These are phyloP conservation scores for Helicorthomorpha holstii DNA, from an alignment of 1,140 invertebrate species.

Conservation along the genomic window DNA sequence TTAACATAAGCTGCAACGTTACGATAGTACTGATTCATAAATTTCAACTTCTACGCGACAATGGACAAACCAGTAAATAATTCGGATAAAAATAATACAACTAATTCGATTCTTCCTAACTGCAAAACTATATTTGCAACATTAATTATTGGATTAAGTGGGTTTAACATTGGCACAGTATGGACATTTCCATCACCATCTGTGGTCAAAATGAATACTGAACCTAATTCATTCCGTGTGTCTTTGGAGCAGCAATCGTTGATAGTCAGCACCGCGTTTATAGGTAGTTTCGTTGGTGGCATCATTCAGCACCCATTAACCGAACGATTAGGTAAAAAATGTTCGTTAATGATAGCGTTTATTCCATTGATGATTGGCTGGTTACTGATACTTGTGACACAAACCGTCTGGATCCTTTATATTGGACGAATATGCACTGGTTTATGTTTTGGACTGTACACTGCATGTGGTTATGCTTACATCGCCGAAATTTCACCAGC, in stretches of 20 bases:
- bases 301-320: slow-evolving; percentile 52
- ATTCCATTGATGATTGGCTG: slow-evolving; percentile 58
- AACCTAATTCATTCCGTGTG: slow-evolving; percentile 24
- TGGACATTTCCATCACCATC: slow-evolving; percentile 62
- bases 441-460: slow-evolving; percentile 18
- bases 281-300: slow-evolving; percentile 54
- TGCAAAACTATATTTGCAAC: too few species aligned
- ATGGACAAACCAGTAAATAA: too few species aligned
- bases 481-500: slow-evolving; percentile 10
- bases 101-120: too few species aligned
- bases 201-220: slow-evolving; percentile 36
- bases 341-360: slow-evolving; percentile 46
- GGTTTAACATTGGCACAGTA: slow-evolving; percentile 16
- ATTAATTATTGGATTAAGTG: too few species aligned
- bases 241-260: slow-evolving; percentile 38
- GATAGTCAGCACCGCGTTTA: slow-evolving; percentile 47
- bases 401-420: slow-evolving; percentile 36
- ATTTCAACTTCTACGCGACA: too few species aligned
- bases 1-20: too few species aligned
- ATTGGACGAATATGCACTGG: slow-evolving; percentile 34
- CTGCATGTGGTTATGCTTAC: slow-evolving; percentile 6
- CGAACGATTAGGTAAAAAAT: slow-evolving; percentile 54
- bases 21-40: too few species aligned
- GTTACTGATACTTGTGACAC: slow-evolving; percentile 48
- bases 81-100: too few species aligned